Conservation (phyloP, 1,140 invertebrate genomes). For the Hydropsyche tenuis region DNA sequence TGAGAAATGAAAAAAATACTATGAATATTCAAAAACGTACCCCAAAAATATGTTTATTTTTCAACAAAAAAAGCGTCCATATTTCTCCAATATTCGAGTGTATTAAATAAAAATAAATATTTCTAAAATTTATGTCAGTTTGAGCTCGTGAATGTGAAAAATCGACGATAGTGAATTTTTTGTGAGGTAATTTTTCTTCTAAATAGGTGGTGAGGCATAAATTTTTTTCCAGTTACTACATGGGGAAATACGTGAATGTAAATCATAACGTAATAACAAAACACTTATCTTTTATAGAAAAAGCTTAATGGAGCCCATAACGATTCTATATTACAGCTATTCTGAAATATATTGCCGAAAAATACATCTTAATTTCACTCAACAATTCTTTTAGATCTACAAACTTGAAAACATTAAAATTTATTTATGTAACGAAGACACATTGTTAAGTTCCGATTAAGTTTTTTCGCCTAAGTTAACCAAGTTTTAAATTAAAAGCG, state of each 20-base stretch:
- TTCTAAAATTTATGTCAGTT: no score
- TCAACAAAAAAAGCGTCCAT: no score
- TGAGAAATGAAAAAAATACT: neutral
- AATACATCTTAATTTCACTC: neutral
- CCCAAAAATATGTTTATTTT: neutral
- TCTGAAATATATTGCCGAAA: neutral
- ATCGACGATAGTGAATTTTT: no score
- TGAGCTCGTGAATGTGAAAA: no score
- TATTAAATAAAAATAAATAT: no score
- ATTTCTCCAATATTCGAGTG: no score
- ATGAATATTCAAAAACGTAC: constrained; percentile 3
- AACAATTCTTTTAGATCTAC: neutral
- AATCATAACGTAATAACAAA: constrained; percentile 19
- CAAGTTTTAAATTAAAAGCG: neutral
- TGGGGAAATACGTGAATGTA: constrained; percentile 7
- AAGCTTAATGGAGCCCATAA: constrained; percentile 19
- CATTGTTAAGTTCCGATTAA: no score
- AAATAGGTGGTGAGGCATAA: no score
- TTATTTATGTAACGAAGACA: neutral
- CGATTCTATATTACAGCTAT: constrained; percentile 7
- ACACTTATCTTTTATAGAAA: constrained; percentile 20
- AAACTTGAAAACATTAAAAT: neutral
- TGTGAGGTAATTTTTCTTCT: no score
- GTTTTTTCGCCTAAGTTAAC: neutral
- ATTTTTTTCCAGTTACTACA: neutral